Evolutionary conservation across 1,140 invertebrate genomes (phyloP), one percentile per base, ranked within the genome.

Genomic region (Propsilocerus akamusi): DNA sequence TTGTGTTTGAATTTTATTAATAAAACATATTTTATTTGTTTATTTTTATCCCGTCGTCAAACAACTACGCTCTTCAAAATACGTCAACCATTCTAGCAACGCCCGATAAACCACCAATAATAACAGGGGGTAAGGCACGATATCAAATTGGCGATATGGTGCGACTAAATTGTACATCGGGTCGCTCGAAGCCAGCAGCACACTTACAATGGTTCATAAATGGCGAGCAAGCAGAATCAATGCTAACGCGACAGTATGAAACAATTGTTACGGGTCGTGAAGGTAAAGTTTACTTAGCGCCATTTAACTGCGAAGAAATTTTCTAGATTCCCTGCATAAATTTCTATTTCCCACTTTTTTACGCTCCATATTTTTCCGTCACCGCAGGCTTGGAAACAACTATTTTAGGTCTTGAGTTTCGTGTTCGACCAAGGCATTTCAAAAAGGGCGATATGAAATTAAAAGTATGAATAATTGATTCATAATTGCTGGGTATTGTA

Each of bases 191-290:
- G 58, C 87, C 87, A 1, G 83, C 84, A 0, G 86, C 86, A 10
- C 76, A 82, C 53, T 73, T 92, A 25, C 76, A 75, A 30, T 92
- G 88, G 88, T 85, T 83, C 63, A 84, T 92, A 59, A 93, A 93
- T 59, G 84, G 83, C 26, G 81, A 88, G 56, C 77, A 78, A 56
- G 84, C 84, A 57, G 75, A 73, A 54, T 48, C 64, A 1, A 53
- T 59, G 3, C 64, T 70, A 22, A 55, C 69, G 3, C 58, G 53
- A 23, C 58, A 57, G 34, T 64, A 53, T 26, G 61, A 63, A 47
- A 62, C 61, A 14, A 53, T 61, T 26, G 54, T 61, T 25, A 55
- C 59, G 0, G 61, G 62, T 25, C 59, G 60, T 5, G 62, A 64
- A 47, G 60, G 34, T 41, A 41, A 41, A 56, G 65, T 0, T 52